Percentiles rank a stretch among this genome's conserved stretches.
phyloP scores from a whole-genome alignment of 2,797 vertebrate species.

The Macropus fuliginosus region DNA sequence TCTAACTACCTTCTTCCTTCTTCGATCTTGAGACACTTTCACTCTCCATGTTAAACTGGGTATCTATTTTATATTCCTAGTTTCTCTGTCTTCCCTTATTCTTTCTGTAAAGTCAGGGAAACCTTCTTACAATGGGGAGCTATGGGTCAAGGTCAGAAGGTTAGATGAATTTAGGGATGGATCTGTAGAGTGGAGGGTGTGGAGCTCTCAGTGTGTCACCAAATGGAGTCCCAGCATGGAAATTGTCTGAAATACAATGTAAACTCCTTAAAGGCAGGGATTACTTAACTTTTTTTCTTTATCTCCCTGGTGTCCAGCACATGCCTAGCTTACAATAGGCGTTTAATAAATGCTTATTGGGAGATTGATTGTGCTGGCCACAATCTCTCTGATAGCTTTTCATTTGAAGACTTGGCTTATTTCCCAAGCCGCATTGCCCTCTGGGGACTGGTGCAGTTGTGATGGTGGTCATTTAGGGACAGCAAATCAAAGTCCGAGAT shows the following conservation, averaged over 20 bases:
- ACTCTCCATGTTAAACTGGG: neutral
- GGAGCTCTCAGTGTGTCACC: neutral
- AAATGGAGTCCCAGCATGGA: neutral
- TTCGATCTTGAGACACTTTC: neutral
- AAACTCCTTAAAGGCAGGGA: neutral
- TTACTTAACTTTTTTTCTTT: neutral
- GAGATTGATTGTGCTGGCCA: neutral
- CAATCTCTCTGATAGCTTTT: neutral
- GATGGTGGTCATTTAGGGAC: neutral
- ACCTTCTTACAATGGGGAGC: neutral
- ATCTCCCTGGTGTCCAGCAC: neutral
- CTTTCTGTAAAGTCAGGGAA: neutral
- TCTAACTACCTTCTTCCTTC: neutral
- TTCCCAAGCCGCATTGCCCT: neutral
- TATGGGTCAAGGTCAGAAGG: neutral
- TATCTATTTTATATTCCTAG: neutral
- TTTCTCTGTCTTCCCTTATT: neutral
- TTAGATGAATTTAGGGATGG: neutral
- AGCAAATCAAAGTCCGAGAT: neutral
- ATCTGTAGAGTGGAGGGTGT: neutral
- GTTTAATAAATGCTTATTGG: neutral
- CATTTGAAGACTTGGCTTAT: neutral
- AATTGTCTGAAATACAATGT: neutral
- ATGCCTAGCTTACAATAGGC: neutral
- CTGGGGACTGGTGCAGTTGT: conserved; percentile 7